Base-by-base conservation (phyloP, 2,888 invertebrate species). In the Spodoptera exigua region DNA sequence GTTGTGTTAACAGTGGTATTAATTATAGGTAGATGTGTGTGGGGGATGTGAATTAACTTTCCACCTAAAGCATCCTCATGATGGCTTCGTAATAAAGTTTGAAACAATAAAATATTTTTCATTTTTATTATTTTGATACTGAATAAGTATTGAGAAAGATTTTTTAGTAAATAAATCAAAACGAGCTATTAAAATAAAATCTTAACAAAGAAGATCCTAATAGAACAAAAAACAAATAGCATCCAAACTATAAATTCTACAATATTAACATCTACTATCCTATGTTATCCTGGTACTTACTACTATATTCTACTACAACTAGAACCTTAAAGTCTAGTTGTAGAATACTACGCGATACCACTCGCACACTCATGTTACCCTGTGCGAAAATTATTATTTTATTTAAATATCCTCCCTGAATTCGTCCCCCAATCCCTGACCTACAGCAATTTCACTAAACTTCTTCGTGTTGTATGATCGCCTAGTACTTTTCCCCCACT, bases 401-500 rank as follows among this genome's bases (percentile, higher is more conserved):
- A 88, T 89, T 88, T 87, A 87, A 90, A 88, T 74, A 71, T 57
- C 65, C 18, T 45, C 39, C 48, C 62, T 27, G 17, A 45, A 52
- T 84, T 78, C 79, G 73, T 62, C 63, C 76, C 71, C 70, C 44
- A 32, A 53, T 57, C 46, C 54, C 70, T 63, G 63, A 70, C 66
- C 65, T 70, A 67, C 54, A 55, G 37, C 59, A 70, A 71, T 64
- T 60, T 64, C 49, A 45, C 36, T 27, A 43, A 14, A 78, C 34
- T 67, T 80, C 79, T 76, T 61, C 14, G 0, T 10, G 5, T 36
- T 16, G 76, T 62, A 79, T 91, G 82, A 1, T 11, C 4, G 67
- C 90, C 89, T 90, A 73, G 89, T 91, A 84, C 70, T 80, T 87
- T 89, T 90, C 88, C 89, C 89, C 89, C 89, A 90, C 87, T 88